These are phyloP conservation scores for Pteronura brasiliensis DNA, from an alignment of 2,113 vertebrate species.

Conservation along the genomic window DNA sequence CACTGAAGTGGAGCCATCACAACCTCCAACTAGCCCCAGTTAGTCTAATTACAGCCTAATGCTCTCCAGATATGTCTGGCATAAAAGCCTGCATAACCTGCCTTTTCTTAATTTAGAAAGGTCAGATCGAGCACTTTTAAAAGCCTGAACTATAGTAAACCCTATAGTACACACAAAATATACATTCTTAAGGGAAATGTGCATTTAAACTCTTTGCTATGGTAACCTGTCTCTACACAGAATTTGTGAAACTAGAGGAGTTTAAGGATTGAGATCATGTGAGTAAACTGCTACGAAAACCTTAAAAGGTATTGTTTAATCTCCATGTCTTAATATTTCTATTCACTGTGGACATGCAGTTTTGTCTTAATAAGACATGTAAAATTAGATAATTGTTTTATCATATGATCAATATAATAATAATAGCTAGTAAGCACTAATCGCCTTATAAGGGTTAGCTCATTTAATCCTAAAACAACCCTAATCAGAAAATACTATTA, in stretches of 20 bases:
- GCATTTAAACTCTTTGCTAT: neutral
- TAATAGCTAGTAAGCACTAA: conserved; percentile 1
- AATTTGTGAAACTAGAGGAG: conserved; percentile 11
- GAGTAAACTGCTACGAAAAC: neutral
- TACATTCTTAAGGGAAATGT: neutral
- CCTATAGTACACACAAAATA: conserved; percentile 9
- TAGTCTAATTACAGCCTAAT: conserved; percentile 76
- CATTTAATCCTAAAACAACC: conserved; percentile 10
- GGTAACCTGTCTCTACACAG: neutral
- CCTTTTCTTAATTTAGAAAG: conserved; percentile 59
- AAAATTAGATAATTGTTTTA: neutral
- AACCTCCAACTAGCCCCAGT: conserved; percentile 52
- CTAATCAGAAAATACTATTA: neutral
- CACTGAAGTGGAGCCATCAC: conserved; percentile 59
- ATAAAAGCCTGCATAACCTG: conserved; percentile 70
- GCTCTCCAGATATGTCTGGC: conserved; percentile 66
- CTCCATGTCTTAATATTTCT: conserved; percentile 6
- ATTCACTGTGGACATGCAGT: neutral
- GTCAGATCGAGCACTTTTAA: conserved; percentile 42
- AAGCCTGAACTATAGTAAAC: conserved; percentile 39
- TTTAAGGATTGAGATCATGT: neutral
- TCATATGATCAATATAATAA: neutral
- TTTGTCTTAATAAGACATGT: neutral
- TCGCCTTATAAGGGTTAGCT: neutral
- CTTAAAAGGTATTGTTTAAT: neutral